Base-by-base conservation (phyloP, 2,888 invertebrate genomes). In the Caenorhabditis auriculariae region DNA sequence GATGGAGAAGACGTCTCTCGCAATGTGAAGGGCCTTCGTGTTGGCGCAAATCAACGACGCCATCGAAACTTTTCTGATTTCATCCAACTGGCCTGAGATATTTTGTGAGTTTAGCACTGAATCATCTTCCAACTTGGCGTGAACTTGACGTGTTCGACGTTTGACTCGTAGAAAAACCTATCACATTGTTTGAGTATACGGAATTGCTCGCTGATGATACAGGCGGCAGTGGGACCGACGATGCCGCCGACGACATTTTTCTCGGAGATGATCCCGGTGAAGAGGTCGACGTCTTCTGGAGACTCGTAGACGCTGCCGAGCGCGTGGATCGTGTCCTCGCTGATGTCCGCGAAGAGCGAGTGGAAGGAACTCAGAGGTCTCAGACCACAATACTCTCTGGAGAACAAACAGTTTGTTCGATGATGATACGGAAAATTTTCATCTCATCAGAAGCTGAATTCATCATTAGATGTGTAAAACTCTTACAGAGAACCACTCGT, bases 181-280 rank as follows among this genome's bases (percentile, higher is more conserved):
- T 96, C 96, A 79, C 95, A 95, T 80, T 91, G 91, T 52, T 77
- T 77, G 51, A 77, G 52, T 26, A 80, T 59, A 21, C 61, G 57
- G 59, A 81, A 81, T 84, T 95, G 95, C 46, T 91, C 90, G 49
- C 91, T 94, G 72, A 96, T 91, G 75, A 96, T 90, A 90, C 87
- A 87, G 21, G 92, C 91, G 80, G 95, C 90, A 0, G 94, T 94
- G 0, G 94, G 94, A 2, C 95, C 95, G 0, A 95, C 90, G 0
- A 81, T 61, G 2, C 72, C 94, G 4, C 93, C 94, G 76, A 90
- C 53, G 5, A 60, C 48, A 0, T 48, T 43, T 37, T 52, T 60
- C 32, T 70, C 70, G 0, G 67, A 58, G 7, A 66, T 46, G 2
- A 70, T 51, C 39, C 70, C 70, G 9, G 70, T 63, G 51, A 68